Percentiles rank a stretch among this genome's conserved stretches.
Evolutionary conservation across 2,113 vertebrate species (phyloP).

Genomic region (Dicrurus megarhynchus): DNA sequence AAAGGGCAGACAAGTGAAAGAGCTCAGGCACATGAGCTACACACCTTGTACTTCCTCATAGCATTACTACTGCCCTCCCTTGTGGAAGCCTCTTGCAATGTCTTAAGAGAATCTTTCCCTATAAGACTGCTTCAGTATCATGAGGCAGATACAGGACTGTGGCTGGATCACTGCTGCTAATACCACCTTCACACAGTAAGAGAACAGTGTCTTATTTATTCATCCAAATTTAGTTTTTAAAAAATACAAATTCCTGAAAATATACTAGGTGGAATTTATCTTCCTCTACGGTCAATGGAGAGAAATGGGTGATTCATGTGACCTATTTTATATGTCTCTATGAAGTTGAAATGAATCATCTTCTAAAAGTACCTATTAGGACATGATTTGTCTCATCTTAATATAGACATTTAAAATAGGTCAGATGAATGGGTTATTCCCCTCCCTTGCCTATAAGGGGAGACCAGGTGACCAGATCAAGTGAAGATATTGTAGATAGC

Average conservation of each 20-base stretch:
- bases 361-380: constrained; percentile 6
- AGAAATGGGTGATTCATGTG: neutral
- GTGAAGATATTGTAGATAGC: neutral
- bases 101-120: neutral
- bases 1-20: neutral
- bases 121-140: neutral
- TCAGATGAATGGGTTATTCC: neutral
- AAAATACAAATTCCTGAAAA: neutral
- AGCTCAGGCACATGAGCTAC: neutral
- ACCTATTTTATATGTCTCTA: neutral
- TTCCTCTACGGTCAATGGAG: neutral
- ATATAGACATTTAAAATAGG: neutral
- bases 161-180: neutral
- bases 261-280: neutral
- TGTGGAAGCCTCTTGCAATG: neutral
- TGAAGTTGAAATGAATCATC: neutral
- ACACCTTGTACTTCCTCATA: neutral
- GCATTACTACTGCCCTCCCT: neutral
- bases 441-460: neutral
- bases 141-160: neutral
- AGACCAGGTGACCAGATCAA: neutral
- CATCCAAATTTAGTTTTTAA: neutral
- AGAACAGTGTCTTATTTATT: neutral
- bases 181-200: neutral
- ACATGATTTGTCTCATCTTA: constrained; percentile 2